Evolutionary conservation across 2,797 vertebrate species (phyloP), one percentile per base, ranked within the genome.

Genomic region (Chaenodraco wilsoni): DNA sequence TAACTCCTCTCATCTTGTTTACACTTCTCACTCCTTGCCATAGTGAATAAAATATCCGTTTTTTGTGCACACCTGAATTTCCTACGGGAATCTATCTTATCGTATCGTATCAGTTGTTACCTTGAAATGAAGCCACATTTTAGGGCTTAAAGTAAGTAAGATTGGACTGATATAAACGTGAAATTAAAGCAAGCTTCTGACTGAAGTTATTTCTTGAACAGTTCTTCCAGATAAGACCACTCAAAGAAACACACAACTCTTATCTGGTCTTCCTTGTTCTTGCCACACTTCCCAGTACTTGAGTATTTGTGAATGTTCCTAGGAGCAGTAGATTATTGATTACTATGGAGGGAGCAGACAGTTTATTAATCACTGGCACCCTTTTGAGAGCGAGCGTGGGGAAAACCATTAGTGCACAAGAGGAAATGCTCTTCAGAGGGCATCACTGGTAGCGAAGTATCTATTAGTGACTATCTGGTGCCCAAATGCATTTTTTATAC

Each of bases 401-500:
- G 76, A 84, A 78, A 71, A 40, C 54, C 19, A 45, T 54, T 12
- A 16, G 64, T 40, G 60, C 37, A 13, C 21, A 9, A 5, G 49
- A 63, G 63, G 63, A 70, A 80, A 63, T 2, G 58, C 41, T 74
- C 66, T 48, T 63, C 74, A 66, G 62, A 74, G 44, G 12, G 45
- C 41, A 27, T 13, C 40, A 5, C 71, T 57, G 44, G 51, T 50
- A 44, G 45, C 3, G 12, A 27, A 33, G 9, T 40, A 43, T 41
- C 48, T 63, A 65, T 45, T 60, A 48, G 49, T 13, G 46, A 54
- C 0, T 6, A 84, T 84, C 83, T 87, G 74, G 71, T 56, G 48
- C 65, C 76, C 78, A 78, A 83, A 84, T 68, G 61, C 67, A 67
- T 72, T 71, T 8, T 19, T 63, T 33, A 67, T 3, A 49, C n/a